Conservation (phyloP, 2,888 invertebrate genomes). For the Trissolcus japonicus region DNA sequence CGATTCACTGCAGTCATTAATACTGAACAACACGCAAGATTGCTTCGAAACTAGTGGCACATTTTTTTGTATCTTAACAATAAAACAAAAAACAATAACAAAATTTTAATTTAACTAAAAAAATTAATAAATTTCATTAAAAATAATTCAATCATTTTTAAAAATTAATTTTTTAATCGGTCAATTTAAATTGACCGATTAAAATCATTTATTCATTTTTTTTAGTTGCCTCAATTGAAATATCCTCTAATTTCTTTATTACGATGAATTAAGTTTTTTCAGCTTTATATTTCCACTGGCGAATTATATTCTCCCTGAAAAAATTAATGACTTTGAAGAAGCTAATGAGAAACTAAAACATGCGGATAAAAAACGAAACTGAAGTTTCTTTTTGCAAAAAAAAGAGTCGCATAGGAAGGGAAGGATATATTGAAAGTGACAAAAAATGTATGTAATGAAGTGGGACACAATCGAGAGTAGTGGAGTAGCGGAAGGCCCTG, state of each 20-base stretch:
- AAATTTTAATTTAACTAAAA: neutral
- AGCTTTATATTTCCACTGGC: no score
- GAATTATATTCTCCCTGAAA: no score
- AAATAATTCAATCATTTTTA: neutral
- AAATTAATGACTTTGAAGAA: no score
- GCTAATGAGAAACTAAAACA: no score
- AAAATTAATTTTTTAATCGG: neutral
- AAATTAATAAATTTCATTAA: no score
- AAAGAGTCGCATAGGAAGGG: neutral
- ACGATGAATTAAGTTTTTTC: no score
- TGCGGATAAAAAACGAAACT: neutral
- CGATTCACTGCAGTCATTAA: constrained; percentile 30
- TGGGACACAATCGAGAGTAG: constrained; percentile 9
- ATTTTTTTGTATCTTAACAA: neutral
- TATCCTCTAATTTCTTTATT: no score
- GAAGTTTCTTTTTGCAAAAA: neutral
- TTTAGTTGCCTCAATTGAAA: no score
- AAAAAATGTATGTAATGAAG: constrained; percentile 1
- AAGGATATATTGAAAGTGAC: neutral
- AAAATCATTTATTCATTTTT: no score
- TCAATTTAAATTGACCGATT: neutral
- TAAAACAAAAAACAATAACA: neutral
- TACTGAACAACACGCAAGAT: constrained; percentile 1
- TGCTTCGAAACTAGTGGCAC: neutral
- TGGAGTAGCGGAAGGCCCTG: constrained; percentile 28